Conservation (phyloP, 1,140 invertebrate genomes). For the Lordiphosa clarofinis region DNA sequence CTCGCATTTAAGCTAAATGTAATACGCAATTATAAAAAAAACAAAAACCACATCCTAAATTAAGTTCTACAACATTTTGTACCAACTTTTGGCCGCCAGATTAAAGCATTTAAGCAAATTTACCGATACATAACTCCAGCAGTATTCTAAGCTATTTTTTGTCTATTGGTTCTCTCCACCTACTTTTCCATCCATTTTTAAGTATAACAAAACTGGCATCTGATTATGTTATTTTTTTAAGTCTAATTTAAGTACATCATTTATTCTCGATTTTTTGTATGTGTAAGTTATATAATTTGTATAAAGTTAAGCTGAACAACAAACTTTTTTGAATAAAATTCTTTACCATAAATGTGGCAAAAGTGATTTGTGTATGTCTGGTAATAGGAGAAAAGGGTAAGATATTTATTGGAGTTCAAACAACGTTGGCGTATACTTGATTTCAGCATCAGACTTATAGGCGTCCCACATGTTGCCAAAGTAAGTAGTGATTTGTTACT, state of each 20-base stretch:
- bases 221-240: conserved; percentile 53
- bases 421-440: too few species aligned
- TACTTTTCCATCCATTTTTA: conserved; percentile 53
- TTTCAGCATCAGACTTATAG: too few species aligned
- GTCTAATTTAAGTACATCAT: conserved; percentile 61
- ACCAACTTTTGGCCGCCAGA: conserved; percentile 52
- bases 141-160: conserved; percentile 8
- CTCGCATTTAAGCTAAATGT: conserved; percentile 75
- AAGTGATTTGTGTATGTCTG: background rate
- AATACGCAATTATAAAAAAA: conserved; percentile 50
- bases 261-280: conserved; percentile 53
- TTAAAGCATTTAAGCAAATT: conserved; percentile 53
- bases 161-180: conserved; percentile 29
- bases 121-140: conserved; percentile 17
- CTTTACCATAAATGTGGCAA: conserved; percentile 51
- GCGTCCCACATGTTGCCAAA: too few species aligned
- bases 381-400: background rate
- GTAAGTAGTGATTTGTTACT: too few species aligned
- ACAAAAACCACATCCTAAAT: conserved; percentile 27
- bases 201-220: conserved; percentile 32
- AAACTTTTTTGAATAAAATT: conserved; percentile 76
- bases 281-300: conserved; percentile 68
- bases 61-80: conserved; percentile 32
- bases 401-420: too few species aligned
- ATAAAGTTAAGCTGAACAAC: conserved; percentile 68